Evolutionary conservation across 2,888 invertebrate genomes (phyloP), one percentile per base, ranked within the genome.

Genomic region (Dynastes grantii): DNA sequence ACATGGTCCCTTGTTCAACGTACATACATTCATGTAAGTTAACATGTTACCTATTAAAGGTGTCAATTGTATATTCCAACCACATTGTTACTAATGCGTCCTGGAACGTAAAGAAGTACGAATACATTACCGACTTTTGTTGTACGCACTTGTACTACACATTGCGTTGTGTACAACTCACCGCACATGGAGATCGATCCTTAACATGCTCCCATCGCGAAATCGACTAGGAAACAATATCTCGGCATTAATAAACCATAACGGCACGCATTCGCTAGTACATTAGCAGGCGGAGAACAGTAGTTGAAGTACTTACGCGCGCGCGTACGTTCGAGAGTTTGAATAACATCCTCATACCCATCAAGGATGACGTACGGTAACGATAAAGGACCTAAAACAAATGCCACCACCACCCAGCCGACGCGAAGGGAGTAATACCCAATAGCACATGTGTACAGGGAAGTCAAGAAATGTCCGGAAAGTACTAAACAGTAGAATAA

Each of bases 321-420:
- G 55, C 32, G n/a, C 40, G 65, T 55, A 55, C 13, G 4, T 22
- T 16, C 37, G 40, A 32, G 55, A 32, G 71, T 16, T 71, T 32
- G 55, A 71, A 71, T 71, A 32, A 55, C 71, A 71, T 71, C 55
- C 32, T 55, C 32, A 8, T 11, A 45, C 45, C 45, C 45, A 45
- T 45, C 45, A 45, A 45, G 37, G 32, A n/a, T 8, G 8, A 55
- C 71, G 11, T 45, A 53, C n/a, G 55, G 37, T 2, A 55, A 71
- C 37, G 55, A 22, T 58, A n/a, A 55, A 71, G 37, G 53, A 71
- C 71, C 32, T 55, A 71, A 55, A 71, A 71, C 71, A 71, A 71
- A 53, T 71, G 70, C 32, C 29, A 70, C 32, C 71, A 37, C 32
- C 37, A 71, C 55, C 71, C 29, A 37, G 32, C 55, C 53, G 27